A percentile compares a stretch with the other conserved stretches of the same genome.
phyloP scores from a whole-genome alignment of 2,113 vertebrate species.

The Condylura cristata region DNA sequence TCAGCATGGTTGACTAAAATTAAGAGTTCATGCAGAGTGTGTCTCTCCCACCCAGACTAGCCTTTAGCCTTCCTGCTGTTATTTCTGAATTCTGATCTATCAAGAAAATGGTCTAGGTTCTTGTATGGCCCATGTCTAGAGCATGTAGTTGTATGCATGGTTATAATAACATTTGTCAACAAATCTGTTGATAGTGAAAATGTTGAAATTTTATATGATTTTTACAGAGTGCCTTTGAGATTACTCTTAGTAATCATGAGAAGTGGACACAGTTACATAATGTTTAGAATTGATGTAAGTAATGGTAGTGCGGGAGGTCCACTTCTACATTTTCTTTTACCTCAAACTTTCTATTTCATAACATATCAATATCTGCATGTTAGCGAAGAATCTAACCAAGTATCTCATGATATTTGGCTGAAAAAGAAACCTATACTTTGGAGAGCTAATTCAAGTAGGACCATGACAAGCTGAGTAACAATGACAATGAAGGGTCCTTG shows the following conservation, averaged over 20 bases:
- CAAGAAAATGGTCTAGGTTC: slow-evolving; percentile 37
- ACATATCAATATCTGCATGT: not conserved
- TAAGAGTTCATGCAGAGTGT: slow-evolving; percentile 66
- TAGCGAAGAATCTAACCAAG: not conserved
- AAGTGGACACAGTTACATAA: not conserved
- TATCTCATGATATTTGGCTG: not conserved
- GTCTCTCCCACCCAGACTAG: slow-evolving; percentile 62
- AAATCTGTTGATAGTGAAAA: slow-evolving; percentile 46
- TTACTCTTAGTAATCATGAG: slow-evolving; percentile 1
- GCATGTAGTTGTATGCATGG: not conserved
- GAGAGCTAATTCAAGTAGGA: not conserved
- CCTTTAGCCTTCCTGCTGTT: slow-evolving; percentile 61
- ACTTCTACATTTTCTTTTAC: not conserved
- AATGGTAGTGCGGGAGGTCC: not conserved
- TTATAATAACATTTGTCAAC: not conserved
- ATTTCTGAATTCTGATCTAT: slow-evolving; percentile 62
- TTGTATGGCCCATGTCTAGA: not conserved
- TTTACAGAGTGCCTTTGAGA: not conserved
- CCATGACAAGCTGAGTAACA: not conserved
- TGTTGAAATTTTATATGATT: slow-evolving; percentile 12
- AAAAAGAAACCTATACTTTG: not conserved
- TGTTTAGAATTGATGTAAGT: slow-evolving; percentile 23
- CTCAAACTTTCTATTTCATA: not conserved
- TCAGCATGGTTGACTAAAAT: slow-evolving; percentile 72
- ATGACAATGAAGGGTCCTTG: not conserved